phyloP scores from a whole-genome alignment of 2,888 invertebrate species.

The Nephrocerus scutellatus region DNA sequence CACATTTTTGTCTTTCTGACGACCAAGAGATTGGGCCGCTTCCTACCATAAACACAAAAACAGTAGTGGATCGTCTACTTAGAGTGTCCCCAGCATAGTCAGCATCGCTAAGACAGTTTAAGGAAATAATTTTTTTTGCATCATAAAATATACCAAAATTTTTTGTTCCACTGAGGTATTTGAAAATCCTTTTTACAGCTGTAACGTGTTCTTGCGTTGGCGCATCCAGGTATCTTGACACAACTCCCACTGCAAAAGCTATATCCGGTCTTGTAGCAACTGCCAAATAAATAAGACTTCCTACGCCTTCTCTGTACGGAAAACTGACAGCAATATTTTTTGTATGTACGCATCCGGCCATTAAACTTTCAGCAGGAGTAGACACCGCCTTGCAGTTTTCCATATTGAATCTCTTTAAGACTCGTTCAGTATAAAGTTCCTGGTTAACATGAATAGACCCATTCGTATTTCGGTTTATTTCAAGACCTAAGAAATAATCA shows the following conservation, averaged over 20 bases:
- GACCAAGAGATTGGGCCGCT: no score
- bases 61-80: no score
- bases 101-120: no score
- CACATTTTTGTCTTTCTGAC: no score
- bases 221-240: slow-evolving; percentile 11
- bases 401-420: slow-evolving; percentile 22
- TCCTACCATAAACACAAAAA: no score
- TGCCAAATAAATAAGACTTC: slow-evolving; percentile 22
- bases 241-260: slow-evolving; percentile 18
- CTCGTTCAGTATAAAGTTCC: slow-evolving; percentile 14
- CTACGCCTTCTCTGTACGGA: slow-evolving; percentile 23
- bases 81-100: no score
- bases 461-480: slow-evolving; percentile 12
- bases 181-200: no score
- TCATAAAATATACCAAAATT: no score
- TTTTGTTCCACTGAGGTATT: no score
- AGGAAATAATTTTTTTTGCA: no score
- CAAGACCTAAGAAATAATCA: slow-evolving; percentile 6
- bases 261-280: slow-evolving; percentile 23
- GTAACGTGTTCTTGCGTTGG: no score
- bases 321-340: slow-evolving; percentile 6
- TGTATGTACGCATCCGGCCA: slow-evolving; percentile 5
- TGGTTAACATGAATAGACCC: slow-evolving; percentile 19
- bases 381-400: slow-evolving; percentile 14
- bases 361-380: slow-evolving; percentile 18